phyloP scores from a whole-genome alignment of 2,113 vertebrate genomes.

The human (Homo sapiens) region DNA sequence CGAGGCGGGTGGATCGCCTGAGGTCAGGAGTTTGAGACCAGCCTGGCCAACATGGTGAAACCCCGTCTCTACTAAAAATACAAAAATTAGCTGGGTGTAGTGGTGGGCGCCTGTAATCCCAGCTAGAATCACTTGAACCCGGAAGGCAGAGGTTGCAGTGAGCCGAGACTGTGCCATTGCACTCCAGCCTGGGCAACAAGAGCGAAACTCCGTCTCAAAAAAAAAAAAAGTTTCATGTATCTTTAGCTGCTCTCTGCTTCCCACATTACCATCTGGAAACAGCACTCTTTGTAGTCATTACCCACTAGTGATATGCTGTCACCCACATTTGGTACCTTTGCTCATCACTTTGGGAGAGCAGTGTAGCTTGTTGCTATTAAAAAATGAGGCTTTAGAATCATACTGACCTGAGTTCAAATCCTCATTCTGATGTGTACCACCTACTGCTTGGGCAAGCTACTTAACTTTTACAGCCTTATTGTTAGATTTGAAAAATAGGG shows the following conservation, averaged over 20 bases:
- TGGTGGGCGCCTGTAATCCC: no score
- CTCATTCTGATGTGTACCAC: not conserved
- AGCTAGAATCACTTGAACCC: no score
- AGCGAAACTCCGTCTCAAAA: no score
- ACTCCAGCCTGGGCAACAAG: no score
- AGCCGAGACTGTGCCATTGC: no score
- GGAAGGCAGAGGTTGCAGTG: no score
- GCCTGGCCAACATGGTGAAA: no score
- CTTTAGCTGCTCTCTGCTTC: not conserved
- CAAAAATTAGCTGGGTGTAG: no score
- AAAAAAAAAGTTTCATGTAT: not conserved
- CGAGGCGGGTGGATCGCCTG: no score
- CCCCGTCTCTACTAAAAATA: no score
- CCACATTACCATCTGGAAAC: not conserved
- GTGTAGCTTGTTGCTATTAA: not conserved
- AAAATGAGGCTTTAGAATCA: not conserved
- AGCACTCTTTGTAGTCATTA: not conserved
- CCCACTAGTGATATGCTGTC: fast-evolving
- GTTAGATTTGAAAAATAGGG: not conserved
- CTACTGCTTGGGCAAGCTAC: not conserved
- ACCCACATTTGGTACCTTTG: not conserved
- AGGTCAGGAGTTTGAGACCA: no score
- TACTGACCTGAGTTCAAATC: not conserved
- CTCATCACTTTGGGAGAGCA: not conserved
- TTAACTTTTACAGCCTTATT: not conserved